These are phyloP conservation scores for Andrena bicolor DNA, from an alignment of 2,888 invertebrate genomes.

Conservation along the genomic window DNA sequence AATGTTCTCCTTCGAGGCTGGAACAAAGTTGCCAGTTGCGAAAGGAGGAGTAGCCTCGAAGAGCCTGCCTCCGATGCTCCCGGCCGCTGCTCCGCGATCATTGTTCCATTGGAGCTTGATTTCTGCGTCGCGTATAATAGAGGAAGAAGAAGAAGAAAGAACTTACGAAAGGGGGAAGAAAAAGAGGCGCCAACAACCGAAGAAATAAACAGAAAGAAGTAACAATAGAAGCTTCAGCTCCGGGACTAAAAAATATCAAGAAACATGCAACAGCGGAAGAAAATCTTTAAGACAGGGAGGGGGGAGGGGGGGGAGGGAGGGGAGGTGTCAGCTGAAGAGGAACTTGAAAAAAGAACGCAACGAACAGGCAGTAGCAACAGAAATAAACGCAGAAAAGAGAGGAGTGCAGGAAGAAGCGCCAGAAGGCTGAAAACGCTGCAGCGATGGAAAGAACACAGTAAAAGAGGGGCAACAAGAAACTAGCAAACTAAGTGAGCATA, in stretches of 20 bases:
- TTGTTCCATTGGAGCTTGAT: not conserved
- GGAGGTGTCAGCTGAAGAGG: not conserved
- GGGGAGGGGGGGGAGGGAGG: too few species aligned
- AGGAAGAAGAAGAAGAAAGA: too few species aligned
- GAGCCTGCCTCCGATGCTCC: not conserved
- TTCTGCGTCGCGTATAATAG: too few species aligned
- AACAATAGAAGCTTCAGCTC: too few species aligned
- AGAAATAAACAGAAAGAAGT: too few species aligned
- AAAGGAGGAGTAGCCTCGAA: not conserved
- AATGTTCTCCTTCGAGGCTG: not conserved
- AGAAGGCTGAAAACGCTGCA: not conserved
- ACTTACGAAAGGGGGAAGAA: too few species aligned
- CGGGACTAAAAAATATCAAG: too few species aligned
- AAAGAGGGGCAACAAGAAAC: not conserved
- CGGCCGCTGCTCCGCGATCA: not conserved
- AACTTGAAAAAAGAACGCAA: not conserved
- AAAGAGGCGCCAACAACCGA: too few species aligned
- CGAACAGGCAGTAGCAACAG: not conserved
- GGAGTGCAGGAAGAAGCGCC: not conserved
- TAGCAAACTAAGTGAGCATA: not conserved
- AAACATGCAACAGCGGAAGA: too few species aligned
- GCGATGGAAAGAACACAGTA: conserved; percentile 1
- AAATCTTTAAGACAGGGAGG: not conserved
- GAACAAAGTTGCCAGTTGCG: not conserved
- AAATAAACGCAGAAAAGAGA: not conserved